phyloP scores from a whole-genome alignment of 2,113 vertebrate species.

The Leptocoma aspasia region DNA sequence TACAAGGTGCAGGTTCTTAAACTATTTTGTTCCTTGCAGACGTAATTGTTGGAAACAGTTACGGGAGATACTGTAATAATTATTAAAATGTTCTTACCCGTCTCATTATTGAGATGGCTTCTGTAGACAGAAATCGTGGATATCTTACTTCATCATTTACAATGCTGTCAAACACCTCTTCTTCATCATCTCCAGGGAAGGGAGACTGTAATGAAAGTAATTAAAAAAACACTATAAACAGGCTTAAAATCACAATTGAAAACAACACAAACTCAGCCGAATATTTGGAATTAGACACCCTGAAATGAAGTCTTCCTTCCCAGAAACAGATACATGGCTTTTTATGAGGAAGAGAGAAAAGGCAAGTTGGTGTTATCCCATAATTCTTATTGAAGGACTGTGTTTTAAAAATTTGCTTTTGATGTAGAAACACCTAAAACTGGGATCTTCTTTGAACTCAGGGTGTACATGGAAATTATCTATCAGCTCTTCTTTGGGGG shows the following conservation, averaged over 20 bases:
- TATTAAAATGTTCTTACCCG: slow-evolving; percentile 76
- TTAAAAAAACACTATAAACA: not conserved
- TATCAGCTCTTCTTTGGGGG: not conserved
- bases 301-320: not conserved
- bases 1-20: accelerated
- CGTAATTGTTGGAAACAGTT: not conserved
- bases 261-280: not conserved
- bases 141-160: slow-evolving; percentile 99
- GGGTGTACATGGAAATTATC: not conserved
- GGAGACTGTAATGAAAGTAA: slow-evolving; percentile 80
- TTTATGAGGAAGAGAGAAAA: not conserved
- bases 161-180: slow-evolving; percentile 99
- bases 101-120: slow-evolving; percentile 98
- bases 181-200: slow-evolving; percentile 97
- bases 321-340: not conserved
- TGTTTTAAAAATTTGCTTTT: not conserved
- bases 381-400: not conserved
- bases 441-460: not conserved
- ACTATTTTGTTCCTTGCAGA: not conserved
- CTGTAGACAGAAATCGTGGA: slow-evolving; percentile 94
- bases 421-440: not conserved
- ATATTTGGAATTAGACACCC: not conserved
- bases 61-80: not conserved
- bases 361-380: not conserved
- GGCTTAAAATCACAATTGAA: not conserved